Evolutionary conservation across 2,113 vertebrate genomes (phyloP).

Genomic region (Callipepla squamata): DNA sequence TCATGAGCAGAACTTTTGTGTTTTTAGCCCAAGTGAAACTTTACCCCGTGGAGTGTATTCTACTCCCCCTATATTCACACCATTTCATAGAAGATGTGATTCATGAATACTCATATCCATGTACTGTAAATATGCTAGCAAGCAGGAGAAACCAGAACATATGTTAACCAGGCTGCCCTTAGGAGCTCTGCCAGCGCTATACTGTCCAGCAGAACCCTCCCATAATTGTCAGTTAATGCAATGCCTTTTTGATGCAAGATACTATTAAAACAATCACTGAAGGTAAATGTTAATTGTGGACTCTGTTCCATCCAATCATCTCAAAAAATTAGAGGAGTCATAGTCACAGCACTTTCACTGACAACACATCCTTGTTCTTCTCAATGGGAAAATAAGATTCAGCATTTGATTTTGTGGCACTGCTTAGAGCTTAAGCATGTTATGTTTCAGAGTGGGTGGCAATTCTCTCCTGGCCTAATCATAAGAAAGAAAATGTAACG

Average conservation of each 20-base stretch:
- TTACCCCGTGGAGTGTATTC: not conserved
- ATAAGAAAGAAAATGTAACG: constrained; percentile 1
- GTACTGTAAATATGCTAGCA: not conserved
- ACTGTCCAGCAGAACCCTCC: not conserved
- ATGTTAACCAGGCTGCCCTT: not conserved
- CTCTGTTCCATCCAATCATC: not conserved
- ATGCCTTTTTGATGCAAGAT: not conserved
- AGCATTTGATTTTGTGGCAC: not conserved
- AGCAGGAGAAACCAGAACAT: not conserved
- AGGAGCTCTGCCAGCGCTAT: not conserved
- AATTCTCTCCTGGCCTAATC: not conserved
- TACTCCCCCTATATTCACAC: not conserved
- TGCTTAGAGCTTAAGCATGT: not conserved
- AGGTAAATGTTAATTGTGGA: not conserved
- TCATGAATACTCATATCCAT: not conserved
- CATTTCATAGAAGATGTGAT: not conserved
- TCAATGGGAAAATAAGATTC: not conserved
- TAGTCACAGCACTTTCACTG: not conserved
- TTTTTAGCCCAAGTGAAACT: not conserved
- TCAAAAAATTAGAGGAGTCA: not conserved
- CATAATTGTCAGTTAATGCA: not conserved
- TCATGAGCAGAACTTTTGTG: not conserved
- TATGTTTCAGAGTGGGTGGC: not conserved
- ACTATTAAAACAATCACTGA: too few species aligned
- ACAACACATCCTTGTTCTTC: not conserved